Conservation (phyloP, 1,140 invertebrate species). For the Eupeodes corollae region DNA sequence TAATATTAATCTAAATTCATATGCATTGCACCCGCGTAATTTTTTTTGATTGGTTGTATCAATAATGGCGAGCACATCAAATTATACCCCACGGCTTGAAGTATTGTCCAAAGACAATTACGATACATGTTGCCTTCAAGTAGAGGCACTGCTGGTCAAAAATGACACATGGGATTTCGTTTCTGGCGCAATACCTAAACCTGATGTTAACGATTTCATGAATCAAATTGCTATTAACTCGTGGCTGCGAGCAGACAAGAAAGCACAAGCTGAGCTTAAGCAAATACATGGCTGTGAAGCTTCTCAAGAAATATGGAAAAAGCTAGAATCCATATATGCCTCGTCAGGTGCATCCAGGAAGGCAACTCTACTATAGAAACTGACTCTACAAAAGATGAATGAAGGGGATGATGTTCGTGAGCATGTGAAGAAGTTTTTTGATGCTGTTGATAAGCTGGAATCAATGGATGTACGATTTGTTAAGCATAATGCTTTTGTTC, state of each 20-base stretch:
- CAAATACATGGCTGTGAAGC: slow-evolving; percentile 10
- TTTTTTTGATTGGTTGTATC: too few relatives aligned
- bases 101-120: slow-evolving; percentile 5
- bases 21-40: too few relatives aligned
- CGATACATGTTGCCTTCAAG: slow-evolving; percentile 18
- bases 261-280: slow-evolving; percentile 14
- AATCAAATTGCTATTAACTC: too few relatives aligned
- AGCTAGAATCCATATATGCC: slow-evolving; percentile 11
- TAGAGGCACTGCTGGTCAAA: slow-evolving; percentile 14
- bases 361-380: slow-evolving; percentile 16
- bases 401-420: too few relatives aligned
- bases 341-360: slow-evolving; percentile 16
- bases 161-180: slow-evolving; percentile 17
- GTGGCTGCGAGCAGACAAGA: slow-evolving; percentile 9
- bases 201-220: not conserved
- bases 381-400: slow-evolving; percentile 10
- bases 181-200: slow-evolving; percentile 4
- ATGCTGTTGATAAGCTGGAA: too few relatives aligned
- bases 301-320: slow-evolving; percentile 14
- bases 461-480: too few relatives aligned
- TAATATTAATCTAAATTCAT: not conserved
- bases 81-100: not conserved
- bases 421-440: too few relatives aligned
- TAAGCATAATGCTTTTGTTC: too few relatives aligned
- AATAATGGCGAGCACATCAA: not conserved